Conservation (phyloP, 2,113 vertebrate species). For the Rhinichthys klamathensis region DNA sequence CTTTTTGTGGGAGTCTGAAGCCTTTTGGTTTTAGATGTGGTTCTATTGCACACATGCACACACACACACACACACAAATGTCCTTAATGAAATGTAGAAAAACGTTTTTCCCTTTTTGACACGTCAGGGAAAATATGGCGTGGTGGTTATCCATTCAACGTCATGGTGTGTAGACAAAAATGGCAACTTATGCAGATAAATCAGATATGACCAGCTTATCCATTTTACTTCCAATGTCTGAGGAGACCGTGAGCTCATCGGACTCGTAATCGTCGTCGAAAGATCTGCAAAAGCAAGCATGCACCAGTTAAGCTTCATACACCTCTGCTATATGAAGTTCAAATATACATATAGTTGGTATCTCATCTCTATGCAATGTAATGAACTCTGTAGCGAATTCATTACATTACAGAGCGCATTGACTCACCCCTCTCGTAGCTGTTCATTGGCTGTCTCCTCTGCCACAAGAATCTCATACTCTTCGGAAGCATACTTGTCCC, state of each 20-base stretch:
- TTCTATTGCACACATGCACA: constrained; percentile 72
- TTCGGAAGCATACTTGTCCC: constrained; percentile 96
- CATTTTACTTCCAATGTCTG: constrained; percentile 90
- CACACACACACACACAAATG: constrained; percentile 63
- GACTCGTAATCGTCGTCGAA: constrained; percentile 96
- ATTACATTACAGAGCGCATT: not conserved
- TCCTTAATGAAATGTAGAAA: constrained; percentile 70
- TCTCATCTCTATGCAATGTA: not conserved
- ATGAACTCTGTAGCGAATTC: not conserved
- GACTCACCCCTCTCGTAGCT: constrained; percentile 89
- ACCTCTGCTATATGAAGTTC: not conserved
- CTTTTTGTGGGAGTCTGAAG: constrained; percentile 53
- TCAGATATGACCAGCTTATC: constrained; percentile 89
- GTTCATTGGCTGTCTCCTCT: constrained; percentile 93
- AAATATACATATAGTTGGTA: not conserved
- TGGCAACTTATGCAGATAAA: constrained; percentile 77
- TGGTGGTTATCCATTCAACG: constrained; percentile 45
- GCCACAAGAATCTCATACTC: constrained; percentile 97
- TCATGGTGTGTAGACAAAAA: constrained; percentile 58
- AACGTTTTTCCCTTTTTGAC: constrained; percentile 47
- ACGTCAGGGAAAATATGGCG: constrained; percentile 43
- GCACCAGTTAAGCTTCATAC: not conserved
- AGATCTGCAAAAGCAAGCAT: constrained; percentile 80
- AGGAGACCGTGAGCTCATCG: constrained; percentile 85
- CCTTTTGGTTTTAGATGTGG: constrained; percentile 69